phyloP scores from a whole-genome alignment of 2,888 invertebrate genomes.

The Agrotis puta region DNA sequence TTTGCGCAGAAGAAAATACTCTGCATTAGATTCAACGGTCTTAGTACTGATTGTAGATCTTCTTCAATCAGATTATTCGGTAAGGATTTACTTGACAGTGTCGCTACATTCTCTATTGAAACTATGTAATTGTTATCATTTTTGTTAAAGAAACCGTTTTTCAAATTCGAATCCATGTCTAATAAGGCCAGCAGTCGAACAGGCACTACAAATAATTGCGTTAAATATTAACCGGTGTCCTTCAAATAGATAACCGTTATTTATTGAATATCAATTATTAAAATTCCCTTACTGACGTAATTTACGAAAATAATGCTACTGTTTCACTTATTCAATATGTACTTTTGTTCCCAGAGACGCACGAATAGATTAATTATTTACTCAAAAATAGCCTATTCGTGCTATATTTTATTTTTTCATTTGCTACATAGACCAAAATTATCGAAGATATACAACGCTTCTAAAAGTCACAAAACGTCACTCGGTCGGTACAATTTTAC shows the following conservation, averaged over 20 bases:
- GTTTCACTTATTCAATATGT: no score
- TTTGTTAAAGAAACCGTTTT: neutral
- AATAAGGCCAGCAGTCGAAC: neutral
- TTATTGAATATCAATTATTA: neutral
- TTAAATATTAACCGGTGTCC: neutral
- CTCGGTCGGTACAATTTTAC: no score
- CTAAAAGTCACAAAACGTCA: no score
- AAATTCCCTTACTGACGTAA: neutral
- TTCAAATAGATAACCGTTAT: neutral
- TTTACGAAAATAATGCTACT: neutral
- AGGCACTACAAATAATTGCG: neutral
- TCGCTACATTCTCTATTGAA: neutral
- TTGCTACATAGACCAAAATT: no score
- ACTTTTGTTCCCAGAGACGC: no score
- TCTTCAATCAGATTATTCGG: conserved; percentile 5
- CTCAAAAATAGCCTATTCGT: no score
- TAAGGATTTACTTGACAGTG: neutral
- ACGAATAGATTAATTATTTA: no score
- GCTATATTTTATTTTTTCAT: no score
- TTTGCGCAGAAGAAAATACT: conserved; percentile 21
- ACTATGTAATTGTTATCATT: neutral
- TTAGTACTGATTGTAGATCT: conserved; percentile 16
- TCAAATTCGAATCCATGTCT: neutral
- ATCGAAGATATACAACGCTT: no score
- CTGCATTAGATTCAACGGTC: conserved; percentile 26